Evolutionary conservation across 1,140 invertebrate genomes (phyloP).

Genomic region (Tetraneura akinire): DNA sequence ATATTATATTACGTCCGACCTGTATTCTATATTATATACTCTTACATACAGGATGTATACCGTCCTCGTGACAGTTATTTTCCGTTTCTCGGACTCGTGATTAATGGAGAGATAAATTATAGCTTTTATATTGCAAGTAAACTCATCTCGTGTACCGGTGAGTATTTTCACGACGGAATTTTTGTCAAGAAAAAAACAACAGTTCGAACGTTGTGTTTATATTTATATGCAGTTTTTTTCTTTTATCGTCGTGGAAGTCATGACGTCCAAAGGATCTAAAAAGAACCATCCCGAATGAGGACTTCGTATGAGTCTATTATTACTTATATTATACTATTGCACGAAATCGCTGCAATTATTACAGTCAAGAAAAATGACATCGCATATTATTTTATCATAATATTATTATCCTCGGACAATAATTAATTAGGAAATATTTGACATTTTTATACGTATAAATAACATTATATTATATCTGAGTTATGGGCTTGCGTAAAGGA

Average conservation of each 20-base stretch:
- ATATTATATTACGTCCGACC: not conserved
- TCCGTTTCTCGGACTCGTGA: not conserved
- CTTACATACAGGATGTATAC: not conserved
- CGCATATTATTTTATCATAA: too few species aligned
- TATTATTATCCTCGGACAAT: too few species aligned
- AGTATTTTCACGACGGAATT: constrained; percentile 7
- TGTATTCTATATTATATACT: not conserved
- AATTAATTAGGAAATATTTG: too few species aligned
- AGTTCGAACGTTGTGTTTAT: not conserved
- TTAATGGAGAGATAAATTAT: constrained; percentile 36
- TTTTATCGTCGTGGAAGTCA: not conserved
- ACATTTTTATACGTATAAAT: too few species aligned
- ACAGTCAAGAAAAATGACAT: too few species aligned
- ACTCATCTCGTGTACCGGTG: not conserved
- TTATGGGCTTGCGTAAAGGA: too few species aligned
- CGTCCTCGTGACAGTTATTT: not conserved
- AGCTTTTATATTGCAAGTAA: constrained; percentile 23
- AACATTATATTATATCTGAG: too few species aligned
- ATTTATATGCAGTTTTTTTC: not conserved
- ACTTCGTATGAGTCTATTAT: too few species aligned
- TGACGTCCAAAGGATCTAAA: not conserved
- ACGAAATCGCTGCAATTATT: too few species aligned
- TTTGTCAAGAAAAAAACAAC: not conserved
- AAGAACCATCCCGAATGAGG: too few species aligned
- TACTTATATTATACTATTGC: too few species aligned